phyloP scores from a whole-genome alignment of 2,888 invertebrate genomes.

The Rosalia funebris region DNA sequence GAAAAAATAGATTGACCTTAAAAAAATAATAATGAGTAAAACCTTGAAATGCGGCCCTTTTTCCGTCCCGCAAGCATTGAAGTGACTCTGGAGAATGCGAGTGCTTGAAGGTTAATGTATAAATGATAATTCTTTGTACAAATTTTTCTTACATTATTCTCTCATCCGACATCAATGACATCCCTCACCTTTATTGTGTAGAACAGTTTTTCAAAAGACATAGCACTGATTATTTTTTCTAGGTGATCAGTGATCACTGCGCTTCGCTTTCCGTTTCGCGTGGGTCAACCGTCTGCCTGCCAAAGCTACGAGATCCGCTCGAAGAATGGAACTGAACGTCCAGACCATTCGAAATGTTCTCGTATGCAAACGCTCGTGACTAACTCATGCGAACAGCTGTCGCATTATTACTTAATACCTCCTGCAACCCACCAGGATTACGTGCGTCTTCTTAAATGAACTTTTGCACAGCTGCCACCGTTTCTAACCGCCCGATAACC shows the following conservation, averaged over 20 bases:
- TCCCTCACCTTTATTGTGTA: too few relatives aligned
- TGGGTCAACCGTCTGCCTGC: background rate
- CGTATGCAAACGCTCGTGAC: background rate
- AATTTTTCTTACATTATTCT: too few relatives aligned
- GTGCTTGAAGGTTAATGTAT: too few relatives aligned
- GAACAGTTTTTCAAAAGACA: background rate
- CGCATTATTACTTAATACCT: background rate
- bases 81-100: too few relatives aligned
- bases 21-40: too few relatives aligned
- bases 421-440: background rate
- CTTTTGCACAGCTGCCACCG: constrained; percentile 4
- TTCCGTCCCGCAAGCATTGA: too few relatives aligned
- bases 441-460: constrained; percentile 7
- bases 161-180: too few relatives aligned
- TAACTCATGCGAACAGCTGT: constrained; percentile 1
- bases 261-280: background rate
- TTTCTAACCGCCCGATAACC: background rate
- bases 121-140: too few relatives aligned
- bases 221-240: background rate
- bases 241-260: constrained; percentile 9
- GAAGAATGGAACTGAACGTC: background rate
- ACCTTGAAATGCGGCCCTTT: too few relatives aligned
- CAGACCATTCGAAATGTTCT: background rate
- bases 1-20: too few relatives aligned
- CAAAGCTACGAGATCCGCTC: background rate